Conservation (phyloP, 1,140 invertebrate genomes). For the Lanistes nyassanus region DNA sequence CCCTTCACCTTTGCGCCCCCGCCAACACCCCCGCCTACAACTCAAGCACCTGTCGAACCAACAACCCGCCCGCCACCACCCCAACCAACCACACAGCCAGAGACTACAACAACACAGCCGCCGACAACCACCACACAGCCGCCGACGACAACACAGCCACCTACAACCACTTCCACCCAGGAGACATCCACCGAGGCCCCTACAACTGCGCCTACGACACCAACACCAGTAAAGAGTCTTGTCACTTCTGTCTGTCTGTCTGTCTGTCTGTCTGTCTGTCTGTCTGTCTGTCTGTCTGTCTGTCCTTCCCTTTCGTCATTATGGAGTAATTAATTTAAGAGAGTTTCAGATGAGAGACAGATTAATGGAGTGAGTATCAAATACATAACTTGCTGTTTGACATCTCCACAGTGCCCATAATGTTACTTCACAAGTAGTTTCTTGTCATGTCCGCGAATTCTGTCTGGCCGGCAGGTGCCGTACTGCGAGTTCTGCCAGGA, state of each 20-base stretch:
- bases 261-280: slow-evolving; percentile 3
- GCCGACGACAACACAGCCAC: not conserved
- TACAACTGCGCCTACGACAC: not conserved
- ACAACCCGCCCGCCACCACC: not conserved
- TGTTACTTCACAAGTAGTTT: too few relatives aligned
- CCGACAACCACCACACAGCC: not conserved
- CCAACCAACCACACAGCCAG: not conserved
- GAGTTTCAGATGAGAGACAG: too few relatives aligned
- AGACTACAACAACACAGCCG: not conserved
- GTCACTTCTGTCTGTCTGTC: not conserved
- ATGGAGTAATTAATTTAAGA: not conserved
- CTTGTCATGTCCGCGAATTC: too few relatives aligned
- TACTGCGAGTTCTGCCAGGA: too few relatives aligned
- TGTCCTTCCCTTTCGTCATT: not conserved
- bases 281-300: not conserved
- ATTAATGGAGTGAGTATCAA: too few relatives aligned
- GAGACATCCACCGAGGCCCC: not conserved
- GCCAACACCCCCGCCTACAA: not conserved
- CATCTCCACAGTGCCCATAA: too few relatives aligned
- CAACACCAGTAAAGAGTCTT: not conserved
- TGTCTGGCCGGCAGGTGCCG: too few relatives aligned
- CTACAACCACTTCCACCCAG: not conserved
- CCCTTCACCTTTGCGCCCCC: not conserved
- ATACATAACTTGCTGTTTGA: too few relatives aligned
- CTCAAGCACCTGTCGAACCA: not conserved